These are phyloP conservation scores for Paramisgurnus dabryanus DNA, from an alignment of 2,113 vertebrate species.

Conservation along the genomic window DNA sequence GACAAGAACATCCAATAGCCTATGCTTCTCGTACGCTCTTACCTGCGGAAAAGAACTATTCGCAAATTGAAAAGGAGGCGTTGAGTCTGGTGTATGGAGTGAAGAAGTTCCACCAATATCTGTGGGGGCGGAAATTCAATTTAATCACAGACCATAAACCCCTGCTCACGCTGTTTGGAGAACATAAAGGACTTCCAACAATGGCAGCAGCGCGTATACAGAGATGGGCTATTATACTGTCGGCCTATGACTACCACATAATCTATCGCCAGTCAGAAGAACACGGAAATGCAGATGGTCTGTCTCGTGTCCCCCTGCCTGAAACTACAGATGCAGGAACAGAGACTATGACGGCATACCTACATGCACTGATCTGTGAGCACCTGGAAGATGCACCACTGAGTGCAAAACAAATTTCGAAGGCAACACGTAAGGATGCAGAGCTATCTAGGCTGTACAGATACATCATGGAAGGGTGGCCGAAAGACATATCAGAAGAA, in stretches of 20 bases:
- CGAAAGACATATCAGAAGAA: too few relatives aligned
- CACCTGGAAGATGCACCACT: too few relatives aligned
- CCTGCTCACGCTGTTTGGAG: neutral
- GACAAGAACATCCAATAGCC: neutral
- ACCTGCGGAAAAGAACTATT: too few relatives aligned
- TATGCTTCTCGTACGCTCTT: neutral
- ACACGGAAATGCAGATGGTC: constrained; percentile 7
- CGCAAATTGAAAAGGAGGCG: too few relatives aligned
- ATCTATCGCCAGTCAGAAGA: neutral
- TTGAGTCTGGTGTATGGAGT: constrained; percentile 6
- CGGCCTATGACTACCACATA: constrained; percentile 19
- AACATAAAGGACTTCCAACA: too few relatives aligned
- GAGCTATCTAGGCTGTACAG: too few relatives aligned
- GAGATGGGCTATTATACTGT: constrained; percentile 24
- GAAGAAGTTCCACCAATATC: constrained; percentile 26
- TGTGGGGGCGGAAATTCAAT: constrained; percentile 23
- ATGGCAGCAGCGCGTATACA: constrained; percentile 1
- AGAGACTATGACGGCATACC: too few relatives aligned
- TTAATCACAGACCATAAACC: constrained; percentile 24
- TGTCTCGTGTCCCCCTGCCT: neutral
- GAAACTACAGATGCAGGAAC: too few relatives aligned
- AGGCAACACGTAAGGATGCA: too few relatives aligned
- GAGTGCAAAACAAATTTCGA: too few relatives aligned
- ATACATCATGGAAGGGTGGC: too few relatives aligned
- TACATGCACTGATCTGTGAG: too few relatives aligned